Evolutionary conservation across 2,113 vertebrate species (phyloP).

Genomic region (Oostethus manadensis): DNA sequence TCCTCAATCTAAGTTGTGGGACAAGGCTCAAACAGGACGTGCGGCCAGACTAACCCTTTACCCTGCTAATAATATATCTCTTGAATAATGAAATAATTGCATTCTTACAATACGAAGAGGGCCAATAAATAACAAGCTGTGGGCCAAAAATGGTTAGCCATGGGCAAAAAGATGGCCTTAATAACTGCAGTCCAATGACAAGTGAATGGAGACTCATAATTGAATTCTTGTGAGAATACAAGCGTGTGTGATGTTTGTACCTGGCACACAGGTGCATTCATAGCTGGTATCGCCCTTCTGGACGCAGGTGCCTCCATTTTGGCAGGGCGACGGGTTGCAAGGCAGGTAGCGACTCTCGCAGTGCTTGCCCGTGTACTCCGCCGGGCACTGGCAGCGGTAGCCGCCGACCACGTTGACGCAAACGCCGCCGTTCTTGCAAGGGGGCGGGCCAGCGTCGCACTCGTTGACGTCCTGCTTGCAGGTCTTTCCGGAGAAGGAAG

Average conservation of each 20-base stretch:
- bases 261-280: conserved; percentile 92
- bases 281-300: conserved; percentile 88
- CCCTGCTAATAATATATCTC: no score
- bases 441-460: conserved; percentile 62
- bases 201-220: no score
- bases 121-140: no score
- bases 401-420: conserved; percentile 86
- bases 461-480: conserved; percentile 91
- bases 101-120: no score
- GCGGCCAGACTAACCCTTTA: no score
- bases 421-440: conserved; percentile 79
- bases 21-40: no score
- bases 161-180: no score
- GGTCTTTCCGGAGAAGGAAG: conserved; percentile 82
- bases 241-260: conserved; percentile 56
- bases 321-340: conserved; percentile 92
- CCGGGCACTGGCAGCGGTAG: conserved; percentile 81
- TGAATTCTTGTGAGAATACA: no score
- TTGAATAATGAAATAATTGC: no score
- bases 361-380: conserved; percentile 77
- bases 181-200: neutral
- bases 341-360: conserved; percentile 89
- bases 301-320: conserved; percentile 90
- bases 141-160: no score
- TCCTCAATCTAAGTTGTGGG: no score